phyloP scores from a whole-genome alignment of 2,113 vertebrate genomes.

The Lepisosteus osseus region DNA sequence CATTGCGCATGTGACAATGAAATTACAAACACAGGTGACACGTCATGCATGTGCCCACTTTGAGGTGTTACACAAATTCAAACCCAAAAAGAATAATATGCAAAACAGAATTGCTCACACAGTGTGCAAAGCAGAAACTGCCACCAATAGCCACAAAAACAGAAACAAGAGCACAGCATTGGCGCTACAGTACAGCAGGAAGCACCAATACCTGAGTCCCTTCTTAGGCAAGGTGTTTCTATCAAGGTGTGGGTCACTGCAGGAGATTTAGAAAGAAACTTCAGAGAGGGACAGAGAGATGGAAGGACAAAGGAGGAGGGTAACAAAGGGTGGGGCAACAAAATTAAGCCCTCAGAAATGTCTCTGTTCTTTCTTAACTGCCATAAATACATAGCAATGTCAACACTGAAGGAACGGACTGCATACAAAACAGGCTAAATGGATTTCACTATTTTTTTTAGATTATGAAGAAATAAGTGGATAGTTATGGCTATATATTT shows the following conservation, averaged over 20 bases:
- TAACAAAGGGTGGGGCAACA: neutral
- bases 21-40: neutral
- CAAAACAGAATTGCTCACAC: neutral
- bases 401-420: no score
- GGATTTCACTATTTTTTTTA: no score
- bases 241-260: slow-evolving; percentile 91
- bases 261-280: slow-evolving; percentile 81
- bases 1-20: no score
- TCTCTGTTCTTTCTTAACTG: no score
- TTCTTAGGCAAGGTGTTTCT: slow-evolving; percentile 99
- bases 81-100: neutral
- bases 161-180: slow-evolving; percentile 52
- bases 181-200: slow-evolving; percentile 59
- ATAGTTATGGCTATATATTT: no score
- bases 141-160: slow-evolving; percentile 27
- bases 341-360: neutral
- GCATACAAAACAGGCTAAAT: no score
- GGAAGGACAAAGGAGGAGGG: slow-evolving; percentile 23
- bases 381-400: no score
- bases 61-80: neutral
- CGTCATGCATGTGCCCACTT: neutral
- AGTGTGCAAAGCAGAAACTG: slow-evolving; percentile 10
- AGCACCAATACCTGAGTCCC: slow-evolving; percentile 90
- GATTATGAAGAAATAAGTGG: no score
- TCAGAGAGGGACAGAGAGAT: slow-evolving; percentile 55